A percentile compares a stretch with the other conserved stretches of the same genome.
These are phyloP conservation scores for Dynastes tityus DNA, from an alignment of 2,888 invertebrate species.

Conservation along the genomic window DNA sequence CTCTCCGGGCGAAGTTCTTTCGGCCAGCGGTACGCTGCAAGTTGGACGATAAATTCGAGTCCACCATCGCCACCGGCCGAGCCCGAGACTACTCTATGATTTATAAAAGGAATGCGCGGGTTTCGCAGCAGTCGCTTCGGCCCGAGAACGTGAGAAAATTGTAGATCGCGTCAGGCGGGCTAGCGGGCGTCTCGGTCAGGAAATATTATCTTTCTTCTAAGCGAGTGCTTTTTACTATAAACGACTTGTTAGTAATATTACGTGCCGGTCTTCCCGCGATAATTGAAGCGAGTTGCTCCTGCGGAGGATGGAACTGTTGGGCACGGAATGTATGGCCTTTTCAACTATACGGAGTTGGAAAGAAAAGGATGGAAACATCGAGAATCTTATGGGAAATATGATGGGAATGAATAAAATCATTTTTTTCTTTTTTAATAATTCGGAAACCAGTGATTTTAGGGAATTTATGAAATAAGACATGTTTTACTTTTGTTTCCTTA, in stretches of 20 bases:
- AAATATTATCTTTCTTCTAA: conserved; percentile 47
- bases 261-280: conserved; percentile 34
- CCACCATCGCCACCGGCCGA: not conserved
- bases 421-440: too few relatives aligned
- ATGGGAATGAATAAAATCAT: not conserved
- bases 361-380: too few relatives aligned
- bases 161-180: conserved; percentile 13
- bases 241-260: conserved; percentile 47
- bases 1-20: too few relatives aligned
- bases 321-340: too few relatives aligned
- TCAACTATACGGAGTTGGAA: too few relatives aligned
- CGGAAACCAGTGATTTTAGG: too few relatives aligned
- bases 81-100: conserved; percentile 17
- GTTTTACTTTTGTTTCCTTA: too few relatives aligned
- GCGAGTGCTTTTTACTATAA: conserved; percentile 44
- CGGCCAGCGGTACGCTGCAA: not conserved
- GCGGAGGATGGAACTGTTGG: too few relatives aligned
- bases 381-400: too few relatives aligned
- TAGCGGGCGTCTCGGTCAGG: conserved; percentile 24
- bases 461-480: too few relatives aligned
- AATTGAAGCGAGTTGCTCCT: conserved; percentile 22
- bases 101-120: conserved; percentile 20
- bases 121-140: not conserved
- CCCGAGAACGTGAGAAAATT: conserved; percentile 35
- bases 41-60: conserved; percentile 27